Evolutionary conservation across 2,113 vertebrate species (phyloP).

Genomic region (Leucosticte australis): DNA sequence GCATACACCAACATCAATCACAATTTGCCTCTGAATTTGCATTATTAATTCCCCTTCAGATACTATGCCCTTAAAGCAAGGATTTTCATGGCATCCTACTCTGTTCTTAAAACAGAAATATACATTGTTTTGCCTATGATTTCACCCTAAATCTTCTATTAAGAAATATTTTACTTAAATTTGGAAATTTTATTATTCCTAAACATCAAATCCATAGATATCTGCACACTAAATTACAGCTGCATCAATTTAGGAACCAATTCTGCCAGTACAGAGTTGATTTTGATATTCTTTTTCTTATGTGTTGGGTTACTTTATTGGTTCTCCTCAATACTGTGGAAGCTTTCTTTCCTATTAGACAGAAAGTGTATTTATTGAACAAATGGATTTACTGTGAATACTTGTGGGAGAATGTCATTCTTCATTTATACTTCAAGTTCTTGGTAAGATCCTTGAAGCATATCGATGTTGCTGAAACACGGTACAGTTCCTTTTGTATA

Average conservation of each 20-base stretch:
- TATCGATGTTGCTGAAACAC: background rate
- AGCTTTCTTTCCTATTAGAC: background rate
- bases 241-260: background rate
- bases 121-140: background rate
- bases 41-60: background rate
- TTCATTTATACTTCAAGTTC: slow-evolving; percentile 19
- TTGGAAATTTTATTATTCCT: background rate
- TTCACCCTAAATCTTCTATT: background rate
- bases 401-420: slow-evolving; percentile 14
- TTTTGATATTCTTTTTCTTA: background rate
- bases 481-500: background rate
- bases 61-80: background rate
- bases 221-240: background rate
- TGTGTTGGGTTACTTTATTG: background rate
- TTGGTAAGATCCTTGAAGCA: slow-evolving; percentile 14
- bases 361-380: background rate
- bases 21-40: background rate
- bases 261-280: background rate
- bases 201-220: background rate
- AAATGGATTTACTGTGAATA: slow-evolving; percentile 20
- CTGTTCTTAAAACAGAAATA: background rate
- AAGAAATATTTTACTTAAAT: background rate
- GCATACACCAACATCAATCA: background rate
- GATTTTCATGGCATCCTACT: background rate
- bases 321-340: background rate